Evolutionary conservation across 2,797 vertebrate genomes (phyloP), one percentile per base, ranked within the genome.

Genomic region (Aeoliscus strigatus): DNA sequence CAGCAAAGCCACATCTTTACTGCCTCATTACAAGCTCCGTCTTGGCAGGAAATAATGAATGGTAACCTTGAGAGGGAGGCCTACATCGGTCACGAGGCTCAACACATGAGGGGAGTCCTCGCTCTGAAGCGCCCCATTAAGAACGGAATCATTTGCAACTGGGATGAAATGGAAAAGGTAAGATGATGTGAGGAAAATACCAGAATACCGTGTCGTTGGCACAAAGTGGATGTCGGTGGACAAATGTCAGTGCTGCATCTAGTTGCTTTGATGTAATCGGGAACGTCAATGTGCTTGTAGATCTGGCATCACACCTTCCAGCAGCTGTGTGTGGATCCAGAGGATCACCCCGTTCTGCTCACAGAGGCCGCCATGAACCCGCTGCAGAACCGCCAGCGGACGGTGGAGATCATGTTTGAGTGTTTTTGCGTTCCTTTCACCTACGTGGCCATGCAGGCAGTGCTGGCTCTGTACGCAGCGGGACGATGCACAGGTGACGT

Each of bases 91-190:
- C 80, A 86, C 1, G 72, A 84, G 3, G 87, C 87, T 9, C 88
- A 87, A 23, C 84, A 86, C 51, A 89, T 89, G 85, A 84, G 88
- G 35, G 88, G 88, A 0, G 83, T 90, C 35, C 64, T 90, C 31
- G 41, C 79, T 2, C 75, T 90, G 51, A 85, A 60, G 26, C 80
- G 79, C 33, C 89, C 88, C 34, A 84, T 89, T 31, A 84, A 79
- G 55, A 83, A 86, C 1, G 88, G 89, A 2, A 47, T 85, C 8
- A 68, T 90, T 28, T 36, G 21, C 1, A 85, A 82, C 82, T 90
- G 89, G 89, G 86, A 90, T 23, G 82, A 89, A 9, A 87, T 90
- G 82, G 88, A 90, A 70, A 82, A 82, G 76, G 89, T 87, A 14
- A 36, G 24, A 26, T 13, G n/a, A 21, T 6, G 18, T 21, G 18